Evolutionary conservation across 2,888 invertebrate genomes (phyloP), one percentile per base, ranked within the genome.

Genomic region (Choristoneura rosaceana): DNA sequence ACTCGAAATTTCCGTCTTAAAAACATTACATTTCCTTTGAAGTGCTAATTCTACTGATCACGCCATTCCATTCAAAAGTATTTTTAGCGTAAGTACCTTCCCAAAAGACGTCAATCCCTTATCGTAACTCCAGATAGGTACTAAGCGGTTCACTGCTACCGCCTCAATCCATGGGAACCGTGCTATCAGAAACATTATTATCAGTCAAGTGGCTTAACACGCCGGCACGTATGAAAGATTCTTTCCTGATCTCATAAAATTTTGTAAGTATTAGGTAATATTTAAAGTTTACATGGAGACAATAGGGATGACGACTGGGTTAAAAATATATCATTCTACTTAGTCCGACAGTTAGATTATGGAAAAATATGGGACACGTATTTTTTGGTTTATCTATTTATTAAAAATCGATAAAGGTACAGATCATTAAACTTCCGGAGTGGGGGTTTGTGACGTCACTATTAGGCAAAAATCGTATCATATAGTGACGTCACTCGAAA

Each of bases 171-270:
- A 82, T 87, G 87, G 81, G 85, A 86, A 86, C 79, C 74, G 73
- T 71, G 47, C 71, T 76, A 74, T 76, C 75, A 41, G 59, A 41
- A 69, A 71, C 66, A 66, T 71, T 50, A 15, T 77, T 85, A 87
- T 87, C 87, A 82, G 85, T 86, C 84, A 85, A 86, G 86, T 85
- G 84, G 81, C 43, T 78, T 76, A 77, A 76, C 78, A 75, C 55
- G 79, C 33, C 50, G 50, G 50, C 50, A 9, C 15, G 55, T 10
- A n/a, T 60, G 38, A 71, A 50, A 64, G 71, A 63, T 68, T 15
- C 50, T 43, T 65, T 65, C 65, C 47, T 70, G 71, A 61, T 73
- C 68, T 73, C 63, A 63, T 34, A 12, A 17, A 73, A 68, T 63
- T 43, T 47, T 33, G 45, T 41, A 25, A 60, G 15, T 17, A n/a